Conservation (phyloP, 2,888 invertebrate genomes). For the Drosophila monieri region DNA sequence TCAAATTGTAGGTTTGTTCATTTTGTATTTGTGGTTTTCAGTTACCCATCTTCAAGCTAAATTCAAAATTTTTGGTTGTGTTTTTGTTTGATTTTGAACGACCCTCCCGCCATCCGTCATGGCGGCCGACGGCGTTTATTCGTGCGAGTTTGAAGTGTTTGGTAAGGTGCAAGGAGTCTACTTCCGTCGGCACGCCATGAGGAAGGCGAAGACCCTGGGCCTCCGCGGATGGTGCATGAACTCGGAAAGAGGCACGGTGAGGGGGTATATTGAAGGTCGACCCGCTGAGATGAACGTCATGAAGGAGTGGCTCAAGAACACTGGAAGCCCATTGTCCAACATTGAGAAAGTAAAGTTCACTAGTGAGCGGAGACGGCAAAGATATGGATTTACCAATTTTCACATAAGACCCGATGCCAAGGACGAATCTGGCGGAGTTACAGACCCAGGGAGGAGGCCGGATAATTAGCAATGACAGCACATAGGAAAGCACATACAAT, state of each 20-base stretch:
- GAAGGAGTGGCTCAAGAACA: slow-evolving; percentile 85
- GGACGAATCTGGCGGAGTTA: too few relatives aligned
- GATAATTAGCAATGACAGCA: not conserved
- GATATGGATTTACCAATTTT: slow-evolving; percentile 56
- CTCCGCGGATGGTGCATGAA: slow-evolving; percentile 89
- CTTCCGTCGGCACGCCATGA: slow-evolving; percentile 85
- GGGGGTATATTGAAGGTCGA: slow-evolving; percentile 87
- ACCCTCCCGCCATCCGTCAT: slow-evolving; percentile 34
- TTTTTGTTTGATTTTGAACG: not conserved
- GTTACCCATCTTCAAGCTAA: not conserved
- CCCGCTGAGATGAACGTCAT: slow-evolving; percentile 85
- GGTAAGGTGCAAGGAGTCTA: slow-evolving; percentile 79
- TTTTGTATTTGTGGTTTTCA: not conserved
- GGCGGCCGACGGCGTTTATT: slow-evolving; percentile 41
- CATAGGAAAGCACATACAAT: too few relatives aligned
- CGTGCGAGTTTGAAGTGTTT: slow-evolving; percentile 77
- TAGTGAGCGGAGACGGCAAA: slow-evolving; percentile 13
- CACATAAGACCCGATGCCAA: slow-evolving; percentile 51
- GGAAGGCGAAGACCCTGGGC: slow-evolving; percentile 85
- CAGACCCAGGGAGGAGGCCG: not conserved
- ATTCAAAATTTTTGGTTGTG: slow-evolving; percentile 1
- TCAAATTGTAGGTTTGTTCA: not conserved
- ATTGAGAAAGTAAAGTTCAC: slow-evolving; percentile 90
- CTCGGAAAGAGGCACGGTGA: slow-evolving; percentile 86
- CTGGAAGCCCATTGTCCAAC: slow-evolving; percentile 89